These are phyloP conservation scores for Leiothrix lutea DNA, from an alignment of 2,113 vertebrate genomes.

Conservation along the genomic window DNA sequence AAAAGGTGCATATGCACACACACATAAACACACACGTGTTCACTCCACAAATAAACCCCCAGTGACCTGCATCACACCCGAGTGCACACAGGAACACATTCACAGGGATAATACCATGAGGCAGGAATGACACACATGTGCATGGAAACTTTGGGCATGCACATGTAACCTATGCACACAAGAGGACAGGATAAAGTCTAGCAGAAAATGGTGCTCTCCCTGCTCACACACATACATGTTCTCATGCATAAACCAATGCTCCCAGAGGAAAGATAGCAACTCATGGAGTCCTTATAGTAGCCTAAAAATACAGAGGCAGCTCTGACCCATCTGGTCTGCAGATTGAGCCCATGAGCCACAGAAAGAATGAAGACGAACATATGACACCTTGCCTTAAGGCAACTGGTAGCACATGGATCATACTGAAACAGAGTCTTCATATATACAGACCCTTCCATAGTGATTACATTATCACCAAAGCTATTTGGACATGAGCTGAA, in stretches of 20 bases:
- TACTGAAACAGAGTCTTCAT: background rate
- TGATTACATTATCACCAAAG: background rate
- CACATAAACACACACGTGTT: background rate
- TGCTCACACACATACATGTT: background rate
- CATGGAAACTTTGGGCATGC: background rate
- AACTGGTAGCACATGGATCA: background rate
- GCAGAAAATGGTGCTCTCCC: background rate
- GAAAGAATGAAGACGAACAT: constrained; percentile 12
- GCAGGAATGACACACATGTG: background rate
- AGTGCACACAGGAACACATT: background rate
- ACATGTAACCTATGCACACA: background rate
- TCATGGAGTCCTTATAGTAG: background rate
- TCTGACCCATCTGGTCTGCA: constrained; percentile 26
- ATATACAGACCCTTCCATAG: background rate
- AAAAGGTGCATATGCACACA: background rate
- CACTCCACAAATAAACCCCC: background rate
- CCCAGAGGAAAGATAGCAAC: background rate
- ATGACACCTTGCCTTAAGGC: constrained; percentile 27
- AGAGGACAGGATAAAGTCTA: background rate
- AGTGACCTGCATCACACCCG: background rate
- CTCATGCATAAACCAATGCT: background rate
- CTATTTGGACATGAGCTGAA: background rate
- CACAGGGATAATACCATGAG: background rate
- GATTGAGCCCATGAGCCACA: background rate
- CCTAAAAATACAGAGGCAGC: constrained; percentile 13